These are phyloP conservation scores for Busseola fusca DNA, from an alignment of 2,888 invertebrate species.

Conservation along the genomic window DNA sequence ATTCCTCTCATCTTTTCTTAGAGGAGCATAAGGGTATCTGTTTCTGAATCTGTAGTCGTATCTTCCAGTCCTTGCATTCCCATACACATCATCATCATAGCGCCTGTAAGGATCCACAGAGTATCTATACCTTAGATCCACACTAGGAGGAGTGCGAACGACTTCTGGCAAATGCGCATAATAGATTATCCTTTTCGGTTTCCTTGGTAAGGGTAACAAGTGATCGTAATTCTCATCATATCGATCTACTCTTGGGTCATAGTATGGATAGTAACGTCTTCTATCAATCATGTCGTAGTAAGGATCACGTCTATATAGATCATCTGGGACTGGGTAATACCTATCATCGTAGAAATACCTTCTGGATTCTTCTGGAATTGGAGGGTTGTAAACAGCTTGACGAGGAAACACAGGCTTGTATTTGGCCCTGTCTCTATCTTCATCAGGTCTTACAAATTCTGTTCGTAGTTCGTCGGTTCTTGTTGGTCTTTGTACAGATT, in stretches of 20 bases:
- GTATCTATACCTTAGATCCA: constrained; percentile 88
- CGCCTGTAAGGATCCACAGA: constrained; percentile 83
- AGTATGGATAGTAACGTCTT: constrained; percentile 74
- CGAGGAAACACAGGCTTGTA: constrained; percentile 85
- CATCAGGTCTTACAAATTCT: constrained; percentile 84
- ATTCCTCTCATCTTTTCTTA: constrained; percentile 84
- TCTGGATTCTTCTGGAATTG: constrained; percentile 81
- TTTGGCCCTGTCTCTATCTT: constrained; percentile 73
- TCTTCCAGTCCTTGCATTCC: constrained; percentile 79
- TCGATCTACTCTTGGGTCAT: constrained; percentile 79
- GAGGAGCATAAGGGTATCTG: constrained; percentile 82
- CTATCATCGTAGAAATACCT: constrained; percentile 82
- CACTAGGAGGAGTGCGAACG: constrained; percentile 89
- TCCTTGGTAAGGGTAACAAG: constrained; percentile 80
- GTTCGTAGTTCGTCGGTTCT: constrained; percentile 83
- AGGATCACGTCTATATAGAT: constrained; percentile 82
- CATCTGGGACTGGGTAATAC: constrained; percentile 77
- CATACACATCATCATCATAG: constrained; percentile 80
- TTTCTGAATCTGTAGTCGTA: constrained; percentile 84
- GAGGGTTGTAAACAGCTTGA: constrained; percentile 82
- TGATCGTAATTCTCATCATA: constrained; percentile 84
- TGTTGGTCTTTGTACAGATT: constrained; percentile 81
- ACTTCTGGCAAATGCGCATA: constrained; percentile 92
- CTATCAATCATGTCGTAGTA: constrained; percentile 82
- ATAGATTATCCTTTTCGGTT: constrained; percentile 91